Percentiles rank a stretch among this genome's conserved stretches.
These are phyloP conservation scores for Sardinella longiceps DNA, from an alignment of 2,797 vertebrate species.

Conservation along the genomic window DNA sequence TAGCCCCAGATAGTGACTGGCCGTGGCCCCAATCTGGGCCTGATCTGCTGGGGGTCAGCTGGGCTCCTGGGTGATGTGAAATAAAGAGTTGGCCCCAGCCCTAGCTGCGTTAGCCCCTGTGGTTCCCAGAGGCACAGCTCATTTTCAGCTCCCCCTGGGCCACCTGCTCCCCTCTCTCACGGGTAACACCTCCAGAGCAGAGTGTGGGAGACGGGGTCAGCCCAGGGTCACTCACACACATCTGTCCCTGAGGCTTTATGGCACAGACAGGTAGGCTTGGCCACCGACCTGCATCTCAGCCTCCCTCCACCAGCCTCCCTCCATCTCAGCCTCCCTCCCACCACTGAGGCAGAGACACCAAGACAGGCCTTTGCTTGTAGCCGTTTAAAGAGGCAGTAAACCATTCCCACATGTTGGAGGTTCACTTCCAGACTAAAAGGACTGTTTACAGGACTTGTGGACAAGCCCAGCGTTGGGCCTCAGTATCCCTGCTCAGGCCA, in stretches of 20 bases:
- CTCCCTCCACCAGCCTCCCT: background rate
- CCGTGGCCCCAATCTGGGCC: background rate
- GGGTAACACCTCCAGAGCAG: constrained; percentile 35
- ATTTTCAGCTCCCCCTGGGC: constrained; percentile 62
- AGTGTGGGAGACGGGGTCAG: constrained; percentile 25
- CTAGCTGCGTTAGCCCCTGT: constrained; percentile 26
- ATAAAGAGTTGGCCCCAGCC: constrained; percentile 51
- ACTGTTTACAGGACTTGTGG: background rate
- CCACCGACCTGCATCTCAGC: background rate
- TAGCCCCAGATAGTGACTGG: background rate
- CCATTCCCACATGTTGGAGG: background rate
- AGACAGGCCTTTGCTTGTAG: constrained; percentile 25
- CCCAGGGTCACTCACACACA: constrained; percentile 47
- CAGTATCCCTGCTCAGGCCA: background rate
- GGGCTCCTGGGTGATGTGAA: constrained; percentile 43
- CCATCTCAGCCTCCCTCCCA: background rate
- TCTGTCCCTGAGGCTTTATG: constrained; percentile 40
- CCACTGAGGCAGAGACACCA: background rate
- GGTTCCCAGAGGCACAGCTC: constrained; percentile 54
- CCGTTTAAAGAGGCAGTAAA: constrained; percentile 26
- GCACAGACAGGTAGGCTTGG: constrained; percentile 26
- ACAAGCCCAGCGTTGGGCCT: background rate
- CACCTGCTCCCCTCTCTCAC: constrained; percentile 66
- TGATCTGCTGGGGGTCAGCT: background rate
- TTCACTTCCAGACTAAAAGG: background rate